These are phyloP conservation scores for Papilio helenus DNA, from an alignment of 1,140 invertebrate species.

Conservation along the genomic window DNA sequence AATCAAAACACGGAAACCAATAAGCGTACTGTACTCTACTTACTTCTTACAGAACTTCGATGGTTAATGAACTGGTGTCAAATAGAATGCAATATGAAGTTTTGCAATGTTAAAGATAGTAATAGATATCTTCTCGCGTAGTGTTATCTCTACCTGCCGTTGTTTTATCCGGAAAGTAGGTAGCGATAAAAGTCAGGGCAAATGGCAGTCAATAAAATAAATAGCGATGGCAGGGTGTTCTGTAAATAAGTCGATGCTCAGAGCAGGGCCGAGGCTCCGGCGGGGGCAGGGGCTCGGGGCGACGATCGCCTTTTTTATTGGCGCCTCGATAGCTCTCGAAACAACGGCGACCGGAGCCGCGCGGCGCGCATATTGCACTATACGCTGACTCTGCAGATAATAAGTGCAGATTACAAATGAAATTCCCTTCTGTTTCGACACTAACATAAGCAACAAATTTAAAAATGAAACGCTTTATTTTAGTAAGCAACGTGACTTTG, in stretches of 20 bases:
- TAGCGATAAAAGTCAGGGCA: conserved; percentile 80
- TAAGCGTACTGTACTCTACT: neutral
- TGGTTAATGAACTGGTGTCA: neutral
- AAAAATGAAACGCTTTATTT: conserved; percentile 13
- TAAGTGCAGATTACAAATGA: conserved; percentile 72
- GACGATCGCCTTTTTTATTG: conserved; percentile 82
- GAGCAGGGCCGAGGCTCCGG: neutral
- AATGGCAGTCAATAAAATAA: conserved; percentile 83
- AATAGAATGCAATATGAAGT: neutral
- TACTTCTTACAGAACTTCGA: neutral
- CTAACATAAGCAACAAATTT: conserved; percentile 47
- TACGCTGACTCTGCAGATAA: conserved; percentile 74
- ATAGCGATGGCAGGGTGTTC: conserved; percentile 81
- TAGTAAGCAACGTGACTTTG: neutral
- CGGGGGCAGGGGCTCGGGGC: conserved; percentile 59
- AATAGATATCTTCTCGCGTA: conserved; percentile 38
- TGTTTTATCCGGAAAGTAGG: conserved; percentile 76
- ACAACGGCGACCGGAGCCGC: conserved; percentile 61
- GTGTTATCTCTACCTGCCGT: conserved; percentile 64
- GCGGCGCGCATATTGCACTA: conserved; percentile 62
- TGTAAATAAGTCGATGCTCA: conserved; percentile 79
- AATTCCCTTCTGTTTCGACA: conserved; percentile 59
- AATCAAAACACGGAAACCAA: neutral
- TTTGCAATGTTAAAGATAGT: neutral
- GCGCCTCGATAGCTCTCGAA: conserved; percentile 80